Evolutionary conservation across 2,888 invertebrate genomes (phyloP).

Genomic region (Erebia palarica): DNA sequence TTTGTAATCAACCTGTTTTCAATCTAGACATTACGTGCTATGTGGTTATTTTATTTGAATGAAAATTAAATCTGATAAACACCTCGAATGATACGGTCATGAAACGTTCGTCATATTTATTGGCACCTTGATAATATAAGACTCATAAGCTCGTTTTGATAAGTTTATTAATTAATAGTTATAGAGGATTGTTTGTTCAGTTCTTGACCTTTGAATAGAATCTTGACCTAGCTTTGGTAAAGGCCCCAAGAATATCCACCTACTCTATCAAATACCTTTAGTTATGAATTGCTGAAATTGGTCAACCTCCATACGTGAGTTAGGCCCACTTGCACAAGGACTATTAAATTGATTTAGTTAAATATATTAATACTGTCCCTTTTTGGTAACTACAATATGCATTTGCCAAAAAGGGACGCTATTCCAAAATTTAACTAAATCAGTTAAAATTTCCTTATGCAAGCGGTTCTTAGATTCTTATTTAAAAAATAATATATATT

Average conservation of each 20-base stretch:
- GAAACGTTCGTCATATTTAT: not conserved
- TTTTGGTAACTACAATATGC: too few species aligned
- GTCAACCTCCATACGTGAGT: too few species aligned
- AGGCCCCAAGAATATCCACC: not conserved
- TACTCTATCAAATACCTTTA: not conserved
- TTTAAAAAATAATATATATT: too few species aligned
- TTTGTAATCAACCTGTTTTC: not conserved
- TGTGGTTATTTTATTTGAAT: too few species aligned
- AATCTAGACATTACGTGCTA: not conserved
- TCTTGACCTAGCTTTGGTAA: not conserved
- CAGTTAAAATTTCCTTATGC: too few species aligned
- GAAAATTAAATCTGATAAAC: not conserved
- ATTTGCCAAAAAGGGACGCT: too few species aligned
- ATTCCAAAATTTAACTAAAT: too few species aligned
- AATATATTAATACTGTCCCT: too few species aligned
- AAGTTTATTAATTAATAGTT: not conserved
- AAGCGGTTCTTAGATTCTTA: too few species aligned
- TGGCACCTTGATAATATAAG: not conserved
- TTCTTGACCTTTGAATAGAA: conserved; percentile 14
- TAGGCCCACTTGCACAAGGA: too few species aligned
- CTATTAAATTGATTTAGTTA: too few species aligned
- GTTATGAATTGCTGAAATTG: not conserved
- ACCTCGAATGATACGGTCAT: not conserved
- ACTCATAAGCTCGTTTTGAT: not conserved
- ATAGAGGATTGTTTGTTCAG: conserved; percentile 4